Base-by-base conservation (phyloP, 2,888 invertebrate genomes). In the Eurytoma californica region DNA sequence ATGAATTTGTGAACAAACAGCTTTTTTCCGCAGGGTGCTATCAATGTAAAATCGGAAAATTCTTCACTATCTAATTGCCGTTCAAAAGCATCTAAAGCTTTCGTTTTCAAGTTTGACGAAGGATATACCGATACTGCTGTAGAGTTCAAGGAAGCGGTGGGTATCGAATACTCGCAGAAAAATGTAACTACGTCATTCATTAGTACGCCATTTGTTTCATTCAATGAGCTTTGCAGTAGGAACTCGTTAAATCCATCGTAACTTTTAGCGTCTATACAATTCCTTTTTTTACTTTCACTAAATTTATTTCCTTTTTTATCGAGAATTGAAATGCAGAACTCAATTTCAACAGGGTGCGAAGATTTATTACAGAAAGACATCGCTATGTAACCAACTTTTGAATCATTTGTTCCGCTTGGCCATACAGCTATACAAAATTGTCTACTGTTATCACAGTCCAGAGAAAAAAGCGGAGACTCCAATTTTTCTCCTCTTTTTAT, bases 1-100 rank as follows among this genome's bases (percentile, higher is more conserved):
- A 99, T 97, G 85, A 98, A 98, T 94, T 98, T 98, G 91, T 98
- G 98, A 87, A 97, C 98, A 91, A 97, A 96, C 90, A 96, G 96
- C 91, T 96, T 96, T 91, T 95, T 92, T 82, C 61, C 61, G 16
- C 61, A 61, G 3, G 98, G 39, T 9, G 58, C 98, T 68, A 97
- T 96, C 86, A 99, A 93, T 84, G 97, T 98, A 86, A 98, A 98
- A 91, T 99, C 99, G 87, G 97, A 97, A 92, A 98, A 99, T 91
- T 97, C 95, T 91, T 97, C 97, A 91, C 97, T 96, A 91, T 99
- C 99, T 90, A 99, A 98, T 49, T 70, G 57, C 14, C 18, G 49
- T 24, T 60, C 58, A 20, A 68, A 53, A 16, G n/a, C 18, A n/a
- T 55, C n/a, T n/a, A 65, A 12, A 49, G 9, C 30, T 16, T 30